Base-by-base conservation (phyloP, 1,140 invertebrate species). In the Nephotettix cincticeps region DNA sequence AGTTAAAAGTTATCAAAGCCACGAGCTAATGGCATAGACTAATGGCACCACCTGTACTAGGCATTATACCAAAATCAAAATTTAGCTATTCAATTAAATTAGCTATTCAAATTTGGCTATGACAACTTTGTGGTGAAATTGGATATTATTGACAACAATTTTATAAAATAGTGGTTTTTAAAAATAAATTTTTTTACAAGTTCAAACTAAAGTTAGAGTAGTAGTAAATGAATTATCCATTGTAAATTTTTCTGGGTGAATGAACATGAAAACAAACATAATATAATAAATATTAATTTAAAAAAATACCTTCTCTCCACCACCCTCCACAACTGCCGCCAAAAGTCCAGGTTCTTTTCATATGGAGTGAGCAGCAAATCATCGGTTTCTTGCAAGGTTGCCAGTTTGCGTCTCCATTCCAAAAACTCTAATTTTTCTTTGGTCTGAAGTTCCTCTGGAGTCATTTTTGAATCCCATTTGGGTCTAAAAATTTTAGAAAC, bases 261-360 rank as follows among this genome's bases (percentile, higher is more conserved):
- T n/a, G n/a, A n/a, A n/a, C n/a, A n/a, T n/a, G n/a, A n/a, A n/a
- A n/a, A n/a, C n/a, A n/a, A n/a, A n/a, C n/a, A n/a, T n/a, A n/a
- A n/a, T n/a, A n/a, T n/a, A n/a, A n/a, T n/a, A n/a, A n/a, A n/a
- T n/a, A n/a, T n/a, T n/a, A n/a, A n/a, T n/a, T n/a, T n/a, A 40
- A 11, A 19, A 14, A 65, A 17, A 68, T 73, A 87, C 85, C 87
- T 89, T 76, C 94, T 90, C 80, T 99, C 98, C 19, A 99, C 87
- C 0, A 99, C 98, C 75, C 98, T 87, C 98, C 98, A 99, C 4
- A 99, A 81, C 81, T 99, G 98, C 47, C 97, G 87, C 98, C 98
- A 99, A 73, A 99, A 94, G 80, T 99, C 97, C 19, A 99, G 82
- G 83, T 99, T 99, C 75, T 96, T 93, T 79, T 99, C 98, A 83